Evolutionary conservation across 1,140 invertebrate genomes (phyloP), one percentile per base, ranked within the genome.

Genomic region (Probaryconus sp.): DNA sequence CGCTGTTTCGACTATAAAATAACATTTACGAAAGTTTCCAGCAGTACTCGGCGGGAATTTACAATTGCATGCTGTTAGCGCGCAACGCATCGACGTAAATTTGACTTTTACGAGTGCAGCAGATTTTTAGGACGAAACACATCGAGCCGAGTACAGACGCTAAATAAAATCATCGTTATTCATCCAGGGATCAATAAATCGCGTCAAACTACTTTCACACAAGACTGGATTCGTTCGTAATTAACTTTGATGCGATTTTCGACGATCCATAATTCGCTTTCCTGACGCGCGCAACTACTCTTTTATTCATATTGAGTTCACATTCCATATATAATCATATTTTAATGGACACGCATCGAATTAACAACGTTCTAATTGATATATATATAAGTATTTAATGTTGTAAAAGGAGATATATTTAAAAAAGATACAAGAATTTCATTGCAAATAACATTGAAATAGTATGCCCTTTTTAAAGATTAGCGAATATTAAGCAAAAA

Each of bases 101-200:
- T 17, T n/a, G 35, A 43, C 17, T 56, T 56, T 56, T 56, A 55
- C 24, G 45, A 30, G 24, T 35, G 30, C 17, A 35, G 21, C 45
- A 35, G 17, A 50, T 50, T 50, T 30, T 30, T 30, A 7, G 43
- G 13, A 47, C 26, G 24, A 47, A 30, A n/a, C n/a, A n/a, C n/a
- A n/a, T n/a, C n/a, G n/a, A n/a, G n/a, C n/a, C n/a, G n/a, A n/a
- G n/a, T n/a, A n/a, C n/a, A n/a, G n/a, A n/a, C n/a, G n/a, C n/a
- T n/a, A n/a, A n/a, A n/a, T 47, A 47, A 47, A 47, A 47, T 14
- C 7, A 3, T 16, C 26, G 17, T 35, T 21, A 50, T 33, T 50
- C 10, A 35, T 50, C 30, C 10, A 24, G 7, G 24, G 5, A 30
- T 50, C 28, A 17, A 50, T 50, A 35, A 50, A 4, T 18, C 18